phyloP scores from a whole-genome alignment of 2,888 invertebrate genomes.

The Cheilosia variabilis region DNA sequence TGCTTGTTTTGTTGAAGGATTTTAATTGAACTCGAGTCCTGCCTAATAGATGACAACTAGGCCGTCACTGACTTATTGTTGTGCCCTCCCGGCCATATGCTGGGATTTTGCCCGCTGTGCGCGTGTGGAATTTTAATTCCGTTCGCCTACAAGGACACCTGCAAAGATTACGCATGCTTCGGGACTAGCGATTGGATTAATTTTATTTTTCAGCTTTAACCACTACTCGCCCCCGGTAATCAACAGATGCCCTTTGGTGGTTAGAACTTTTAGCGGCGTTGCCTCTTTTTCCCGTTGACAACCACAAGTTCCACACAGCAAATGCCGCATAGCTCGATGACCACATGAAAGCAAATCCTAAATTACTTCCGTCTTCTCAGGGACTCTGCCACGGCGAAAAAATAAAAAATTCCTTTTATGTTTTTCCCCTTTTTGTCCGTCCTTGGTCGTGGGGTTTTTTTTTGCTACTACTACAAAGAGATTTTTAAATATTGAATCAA shows the following conservation, averaged over 20 bases:
- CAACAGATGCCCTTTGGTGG: constrained; percentile 35
- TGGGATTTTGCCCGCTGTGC: constrained; percentile 21
- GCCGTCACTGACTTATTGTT: constrained; percentile 53
- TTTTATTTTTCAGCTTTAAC: neutral
- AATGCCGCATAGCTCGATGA: constrained; percentile 18
- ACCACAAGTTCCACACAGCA: constrained; percentile 42
- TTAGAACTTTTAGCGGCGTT: constrained; percentile 10
- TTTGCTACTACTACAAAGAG: constrained; percentile 63
- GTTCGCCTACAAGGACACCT: constrained; percentile 57
- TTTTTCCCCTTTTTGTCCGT: constrained; percentile 37
- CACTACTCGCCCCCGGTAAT: neutral
- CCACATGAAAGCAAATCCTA: constrained; percentile 64
- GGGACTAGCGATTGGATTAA: constrained; percentile 28
- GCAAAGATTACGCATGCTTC: constrained; percentile 28
- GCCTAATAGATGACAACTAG: constrained; percentile 47
- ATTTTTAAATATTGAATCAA: constrained; percentile 75
- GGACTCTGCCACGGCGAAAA: constrained; percentile 44
- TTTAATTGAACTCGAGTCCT: constrained; percentile 73
- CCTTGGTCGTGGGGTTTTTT: neutral
- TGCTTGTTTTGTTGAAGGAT: constrained; percentile 68
- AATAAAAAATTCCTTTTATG: constrained; percentile 55
- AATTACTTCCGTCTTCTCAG: constrained; percentile 59
- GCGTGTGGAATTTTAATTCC: constrained; percentile 29
- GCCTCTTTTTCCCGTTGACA: constrained; percentile 2
- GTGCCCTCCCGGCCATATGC: constrained; percentile 48